Base-by-base conservation (phyloP, 2,113 vertebrate species). In the Nycticryphes semicollaris region DNA sequence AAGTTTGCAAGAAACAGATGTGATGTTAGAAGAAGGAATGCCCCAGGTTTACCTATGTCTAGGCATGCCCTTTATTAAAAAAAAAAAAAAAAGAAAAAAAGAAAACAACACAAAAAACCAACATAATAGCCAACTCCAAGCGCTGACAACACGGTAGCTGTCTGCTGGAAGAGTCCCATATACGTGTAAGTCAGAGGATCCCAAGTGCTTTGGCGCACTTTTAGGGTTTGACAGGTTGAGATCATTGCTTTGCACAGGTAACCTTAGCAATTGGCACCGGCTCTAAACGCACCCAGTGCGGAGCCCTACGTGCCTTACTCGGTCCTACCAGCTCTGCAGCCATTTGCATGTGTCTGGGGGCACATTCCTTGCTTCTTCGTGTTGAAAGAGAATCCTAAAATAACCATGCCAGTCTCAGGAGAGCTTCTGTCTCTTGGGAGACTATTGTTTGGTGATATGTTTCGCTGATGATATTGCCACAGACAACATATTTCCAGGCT, bases 361-460 rank as follows among this genome's bases (percentile, higher is more conserved):
- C 93, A 95, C 93, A 96, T 96, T 96, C 95, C 66, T 95, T 47
- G 25, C 91, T 92, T 3, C 94, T 89, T 84, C 13, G 7, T 97
- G 93, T 87, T 94, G 96, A 92, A 96, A 96, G 92, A 96, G 93
- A 92, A 91, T 92, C 93, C 91, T 72, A 96, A 96, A 95, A 96
- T 94, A 96, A 95, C 89, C 84, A 87, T 2, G 30, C 64, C 89
- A 94, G 95, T 91, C 96, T 96, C 96, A 97, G 95, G 95, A 96
- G 77, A 94, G 87, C 80, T 96, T 94, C 87, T 16, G 60, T 97
- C 96, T 92, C 95, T 95, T 84, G 95, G 96, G 96, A 96, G 84
- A 79, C 94, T 95, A 97, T 96, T 96, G 96, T 97, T 96, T 93
- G 60, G 94, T 96, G 95, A 97, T 94, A 93, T 89, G 93, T 87